These are phyloP conservation scores for Anolis apletophallus DNA, from an alignment of 2,797 vertebrate species.

Conservation along the genomic window DNA sequence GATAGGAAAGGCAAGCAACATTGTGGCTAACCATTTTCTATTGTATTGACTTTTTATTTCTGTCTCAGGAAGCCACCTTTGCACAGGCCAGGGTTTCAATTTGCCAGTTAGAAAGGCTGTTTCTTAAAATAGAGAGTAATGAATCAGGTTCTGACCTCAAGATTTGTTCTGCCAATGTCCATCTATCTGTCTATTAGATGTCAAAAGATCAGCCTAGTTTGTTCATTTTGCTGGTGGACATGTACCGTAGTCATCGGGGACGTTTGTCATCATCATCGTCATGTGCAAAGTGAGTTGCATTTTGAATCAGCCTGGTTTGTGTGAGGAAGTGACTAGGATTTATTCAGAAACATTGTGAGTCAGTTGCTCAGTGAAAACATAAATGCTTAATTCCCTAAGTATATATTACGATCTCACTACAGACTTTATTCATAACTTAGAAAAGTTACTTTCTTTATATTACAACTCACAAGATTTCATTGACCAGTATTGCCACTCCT, in stretches of 20 bases:
- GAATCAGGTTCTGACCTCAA: slow-evolving; percentile 41
- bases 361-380: neutral
- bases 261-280: neutral
- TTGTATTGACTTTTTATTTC: slow-evolving; percentile 27
- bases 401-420: neutral
- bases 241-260: neutral
- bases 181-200: neutral
- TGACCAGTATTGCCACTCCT: neutral
- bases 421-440: neutral
- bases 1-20: neutral
- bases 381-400: neutral
- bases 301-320: neutral
- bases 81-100: slow-evolving; percentile 26
- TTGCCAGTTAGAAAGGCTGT: slow-evolving; percentile 23
- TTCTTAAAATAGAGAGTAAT: slow-evolving; percentile 54
- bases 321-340: neutral
- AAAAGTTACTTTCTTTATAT: neutral
- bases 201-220: neutral
- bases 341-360: neutral
- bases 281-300: neutral
- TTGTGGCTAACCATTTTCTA: slow-evolving; percentile 23
- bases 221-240: neutral
- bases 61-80: slow-evolving; percentile 51
- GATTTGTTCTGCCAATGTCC: neutral
- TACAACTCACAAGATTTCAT: neutral